A percentile compares a stretch with the other conserved stretches of the same genome.
These are phyloP conservation scores for Mayetiola destructor DNA, from an alignment of 2,888 invertebrate genomes.

Conservation along the genomic window DNA sequence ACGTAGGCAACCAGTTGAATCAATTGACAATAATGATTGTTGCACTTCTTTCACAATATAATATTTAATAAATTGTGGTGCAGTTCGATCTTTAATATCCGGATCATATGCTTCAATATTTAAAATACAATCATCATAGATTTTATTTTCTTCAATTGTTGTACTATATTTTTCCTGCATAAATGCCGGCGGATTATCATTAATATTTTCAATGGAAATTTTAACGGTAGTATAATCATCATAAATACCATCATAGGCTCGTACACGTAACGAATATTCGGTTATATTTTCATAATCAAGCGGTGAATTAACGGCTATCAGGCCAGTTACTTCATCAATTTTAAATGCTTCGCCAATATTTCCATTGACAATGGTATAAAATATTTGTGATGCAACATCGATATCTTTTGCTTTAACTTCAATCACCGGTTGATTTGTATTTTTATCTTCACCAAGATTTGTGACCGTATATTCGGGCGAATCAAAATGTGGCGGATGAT, in stretches of 20 bases:
- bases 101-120: constrained; percentile 67
- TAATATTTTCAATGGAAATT: constrained; percentile 76
- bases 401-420: constrained; percentile 78
- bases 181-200: constrained; percentile 85
- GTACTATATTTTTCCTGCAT: constrained; percentile 51
- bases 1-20: constrained; percentile 56
- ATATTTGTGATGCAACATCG: constrained; percentile 76
- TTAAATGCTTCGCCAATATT: constrained; percentile 75
- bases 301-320: constrained; percentile 61
- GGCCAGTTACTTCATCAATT: constrained; percentile 72
- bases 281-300: constrained; percentile 74
- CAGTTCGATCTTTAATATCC: constrained; percentile 61
- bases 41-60: constrained; percentile 58
- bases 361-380: constrained; percentile 76
- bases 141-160: constrained; percentile 58
- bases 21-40: constrained; percentile 53
- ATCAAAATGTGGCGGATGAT: constrained; percentile 85
- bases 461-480: constrained; percentile 56
- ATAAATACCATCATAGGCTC: constrained; percentile 70
- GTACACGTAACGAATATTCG: constrained; percentile 69
- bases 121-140: constrained; percentile 54
- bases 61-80: constrained; percentile 65
- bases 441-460: constrained; percentile 67
- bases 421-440: constrained; percentile 66
- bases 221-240: constrained; percentile 70